Percentiles rank a stretch among this genome's conserved stretches.
These are phyloP conservation scores for Paramacrobiotus metropolitanus DNA, from an alignment of 1,140 invertebrate genomes.

Conservation along the genomic window DNA sequence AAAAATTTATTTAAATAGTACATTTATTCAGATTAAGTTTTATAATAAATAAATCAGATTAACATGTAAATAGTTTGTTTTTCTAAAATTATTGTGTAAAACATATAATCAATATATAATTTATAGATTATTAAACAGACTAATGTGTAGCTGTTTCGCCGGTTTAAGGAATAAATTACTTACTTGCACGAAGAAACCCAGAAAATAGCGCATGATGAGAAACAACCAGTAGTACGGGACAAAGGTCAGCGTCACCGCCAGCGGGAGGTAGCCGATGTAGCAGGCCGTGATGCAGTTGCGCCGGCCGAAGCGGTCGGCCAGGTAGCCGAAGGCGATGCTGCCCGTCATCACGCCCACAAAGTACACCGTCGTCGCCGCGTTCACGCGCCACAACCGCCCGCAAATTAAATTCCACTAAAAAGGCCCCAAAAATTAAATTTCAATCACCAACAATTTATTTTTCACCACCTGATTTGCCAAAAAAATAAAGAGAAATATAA, in stretches of 20 bases:
- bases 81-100: too few relatives aligned
- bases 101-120: too few relatives aligned
- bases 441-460: background rate
- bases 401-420: constrained; percentile 3
- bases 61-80: too few relatives aligned
- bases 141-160: background rate
- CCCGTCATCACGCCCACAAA: background rate
- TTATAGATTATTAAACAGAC: too few relatives aligned
- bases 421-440: background rate
- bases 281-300: background rate
- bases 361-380: background rate
- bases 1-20: too few relatives aligned
- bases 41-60: too few relatives aligned
- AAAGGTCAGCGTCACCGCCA: background rate
- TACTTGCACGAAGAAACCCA: background rate
- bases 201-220: background rate
- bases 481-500: background rate
- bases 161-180: background rate
- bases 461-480: background rate
- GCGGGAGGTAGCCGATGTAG: background rate
- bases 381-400: background rate
- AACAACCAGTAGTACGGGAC: background rate
- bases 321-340: background rate
- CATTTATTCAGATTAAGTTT: too few relatives aligned
- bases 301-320: background rate